Conservation (phyloP, 1,140 invertebrate genomes). For the Penaeus indicus region DNA sequence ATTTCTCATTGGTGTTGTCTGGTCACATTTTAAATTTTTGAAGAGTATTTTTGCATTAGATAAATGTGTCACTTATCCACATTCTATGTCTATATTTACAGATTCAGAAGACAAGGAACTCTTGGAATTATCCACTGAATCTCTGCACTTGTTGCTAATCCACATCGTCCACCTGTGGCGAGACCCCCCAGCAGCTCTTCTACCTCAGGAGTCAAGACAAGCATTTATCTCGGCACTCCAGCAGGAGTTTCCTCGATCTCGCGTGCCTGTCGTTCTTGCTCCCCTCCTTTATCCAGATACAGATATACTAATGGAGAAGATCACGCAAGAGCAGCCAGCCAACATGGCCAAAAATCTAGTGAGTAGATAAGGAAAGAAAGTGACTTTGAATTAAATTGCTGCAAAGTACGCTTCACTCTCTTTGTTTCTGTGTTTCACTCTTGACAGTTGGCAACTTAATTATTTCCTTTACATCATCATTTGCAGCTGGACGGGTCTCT, state of each 20-base stretch:
- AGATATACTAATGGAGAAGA: slow-evolving; percentile 79
- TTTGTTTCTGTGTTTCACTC: background rate
- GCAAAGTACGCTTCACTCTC: too few species aligned
- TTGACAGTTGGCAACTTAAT: background rate
- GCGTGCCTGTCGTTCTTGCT: slow-evolving; percentile 88
- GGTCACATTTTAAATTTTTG: background rate
- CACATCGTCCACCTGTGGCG: slow-evolving; percentile 52
- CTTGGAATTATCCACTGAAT: slow-evolving; percentile 52
- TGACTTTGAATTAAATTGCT: too few species aligned
- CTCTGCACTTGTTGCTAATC: slow-evolving; percentile 44
- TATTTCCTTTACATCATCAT: background rate
- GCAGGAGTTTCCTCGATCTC: slow-evolving; percentile 87
- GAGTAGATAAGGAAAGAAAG: slow-evolving; percentile 66
- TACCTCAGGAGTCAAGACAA: slow-evolving; percentile 46
- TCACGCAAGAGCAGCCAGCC: slow-evolving; percentile 71
- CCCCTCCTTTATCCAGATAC: slow-evolving; percentile 85
- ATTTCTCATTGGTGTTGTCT: background rate
- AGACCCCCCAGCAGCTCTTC: slow-evolving; percentile 66
- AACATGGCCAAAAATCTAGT: slow-evolving; percentile 78
- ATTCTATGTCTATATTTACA: background rate
- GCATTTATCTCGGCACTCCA: slow-evolving; percentile 72
- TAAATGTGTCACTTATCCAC: background rate
- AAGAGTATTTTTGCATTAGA: too few species aligned
- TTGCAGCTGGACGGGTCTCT: slow-evolving; percentile 71
- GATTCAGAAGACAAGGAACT: slow-evolving; percentile 52